Percentiles rank a stretch among this genome's conserved stretches.
phyloP scores from a whole-genome alignment of 2,113 vertebrate genomes.

The Chlorodrepanis virens region DNA sequence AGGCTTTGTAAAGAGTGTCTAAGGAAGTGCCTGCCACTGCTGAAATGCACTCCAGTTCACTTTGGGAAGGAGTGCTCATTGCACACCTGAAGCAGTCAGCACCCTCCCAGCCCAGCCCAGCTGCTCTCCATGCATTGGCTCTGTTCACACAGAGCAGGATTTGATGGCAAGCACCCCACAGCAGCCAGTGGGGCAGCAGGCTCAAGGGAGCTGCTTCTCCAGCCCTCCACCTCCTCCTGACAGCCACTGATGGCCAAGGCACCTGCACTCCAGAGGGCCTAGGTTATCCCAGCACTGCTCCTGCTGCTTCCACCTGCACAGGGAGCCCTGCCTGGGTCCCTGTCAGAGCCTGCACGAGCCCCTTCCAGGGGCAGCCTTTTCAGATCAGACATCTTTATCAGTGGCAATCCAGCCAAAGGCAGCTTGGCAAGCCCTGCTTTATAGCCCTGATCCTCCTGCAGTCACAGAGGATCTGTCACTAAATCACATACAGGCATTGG shows the following conservation, averaged over 20 bases:
- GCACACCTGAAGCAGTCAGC: neutral
- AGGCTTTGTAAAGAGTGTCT: neutral
- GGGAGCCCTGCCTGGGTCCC: neutral
- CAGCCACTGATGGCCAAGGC: fast-evolving
- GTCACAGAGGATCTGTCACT: neutral
- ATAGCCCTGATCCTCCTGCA: neutral
- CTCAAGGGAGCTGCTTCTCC: neutral
- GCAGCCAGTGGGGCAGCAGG: neutral
- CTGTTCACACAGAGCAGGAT: neutral
- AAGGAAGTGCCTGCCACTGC: neutral
- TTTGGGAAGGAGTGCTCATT: neutral
- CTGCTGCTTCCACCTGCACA: neutral
- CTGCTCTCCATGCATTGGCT: neutral
- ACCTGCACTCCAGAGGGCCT: neutral
- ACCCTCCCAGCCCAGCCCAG: neutral
- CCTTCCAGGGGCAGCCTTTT: neutral
- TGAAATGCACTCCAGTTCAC: neutral
- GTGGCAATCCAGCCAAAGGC: neutral
- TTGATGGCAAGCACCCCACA: neutral
- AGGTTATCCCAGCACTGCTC: neutral
- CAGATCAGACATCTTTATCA: neutral
- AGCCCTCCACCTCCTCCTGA: neutral
- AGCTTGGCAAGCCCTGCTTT: neutral
- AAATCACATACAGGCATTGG: neutral
- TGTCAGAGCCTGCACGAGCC: neutral